A percentile compares a stretch with the other conserved stretches of the same genome.
Conservation (phyloP, 2,888 invertebrate species). For the Amiota minor region DNA sequence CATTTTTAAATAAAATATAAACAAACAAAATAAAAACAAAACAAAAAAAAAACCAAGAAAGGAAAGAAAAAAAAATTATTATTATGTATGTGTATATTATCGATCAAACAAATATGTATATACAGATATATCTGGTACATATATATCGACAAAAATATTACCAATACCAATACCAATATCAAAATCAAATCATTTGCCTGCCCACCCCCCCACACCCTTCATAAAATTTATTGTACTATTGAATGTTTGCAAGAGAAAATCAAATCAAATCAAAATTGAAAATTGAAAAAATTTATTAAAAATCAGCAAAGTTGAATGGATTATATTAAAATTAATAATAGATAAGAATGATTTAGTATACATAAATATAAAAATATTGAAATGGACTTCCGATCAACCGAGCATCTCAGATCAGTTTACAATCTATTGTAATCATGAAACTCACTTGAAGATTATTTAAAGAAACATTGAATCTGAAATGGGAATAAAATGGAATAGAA, state of each 20-base stretch:
- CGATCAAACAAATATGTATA: constrained; percentile 32
- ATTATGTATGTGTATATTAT: no score
- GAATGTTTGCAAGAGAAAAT: constrained; percentile 9
- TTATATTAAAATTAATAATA: no score
- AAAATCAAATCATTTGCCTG: constrained; percentile 38
- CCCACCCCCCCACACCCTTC: constrained; percentile 17
- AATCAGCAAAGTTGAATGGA: no score
- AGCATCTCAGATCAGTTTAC: no score
- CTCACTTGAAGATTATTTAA: constrained; percentile 4
- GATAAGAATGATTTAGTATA: no score
- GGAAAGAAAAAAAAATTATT: not conserved
- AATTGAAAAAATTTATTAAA: no score
- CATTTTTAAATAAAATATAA: constrained; percentile 20
- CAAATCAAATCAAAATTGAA: not conserved
- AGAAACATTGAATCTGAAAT: constrained; percentile 21
- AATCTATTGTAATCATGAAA: no score
- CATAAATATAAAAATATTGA: no score
- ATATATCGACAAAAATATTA: constrained; percentile 37
- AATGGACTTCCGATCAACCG: no score
- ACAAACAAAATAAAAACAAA: constrained; percentile 44
- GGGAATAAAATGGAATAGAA: no score
- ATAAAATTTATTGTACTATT: no score
- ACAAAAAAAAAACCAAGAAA: constrained; percentile 46
- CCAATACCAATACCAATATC: constrained; percentile 41
- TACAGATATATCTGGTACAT: no score